Base-by-base conservation (phyloP, 2,113 vertebrate genomes). In the Sula dactylatra region DNA sequence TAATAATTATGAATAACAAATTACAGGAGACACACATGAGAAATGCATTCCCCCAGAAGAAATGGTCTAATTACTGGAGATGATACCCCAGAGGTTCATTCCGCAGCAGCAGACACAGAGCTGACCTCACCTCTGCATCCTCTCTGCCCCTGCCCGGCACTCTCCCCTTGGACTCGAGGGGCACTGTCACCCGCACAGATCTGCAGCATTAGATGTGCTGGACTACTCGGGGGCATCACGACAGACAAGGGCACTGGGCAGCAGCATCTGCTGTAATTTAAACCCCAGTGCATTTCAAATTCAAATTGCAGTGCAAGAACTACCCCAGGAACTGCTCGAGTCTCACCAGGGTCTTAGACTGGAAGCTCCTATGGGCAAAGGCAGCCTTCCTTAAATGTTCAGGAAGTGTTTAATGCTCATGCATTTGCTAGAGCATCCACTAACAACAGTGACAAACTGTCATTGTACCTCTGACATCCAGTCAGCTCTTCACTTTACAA, bases 401-500 rank as follows among this genome's bases (percentile, higher is more conserved):
- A 5, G 64, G 47, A 93, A 73, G 47, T 4, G n/a, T 76, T 87
- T 50, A 62, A 77, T 18, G 71, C 34, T 85, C 16, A 20, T 6
- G 54, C 52, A 52, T 82, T 79, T 91, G 81, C 65, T 82, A 72
- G 44, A 93, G 82, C 84, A 71, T 9, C 61, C 65, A 54, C 83
- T 31, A 71, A 61, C n/a, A 58, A 22, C 62, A 62, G 64, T 56
- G 84, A 95, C 74, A 93, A 85, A 40, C 78, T 77, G 78, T 54
- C 93, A 59, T 2, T 20, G 50, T 10, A 54, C 65, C 77, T 70
- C 64, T 6, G 56, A 55, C 82, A 77, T 8, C 69, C 74, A 82
- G 34, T 40, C 38, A 90, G 74, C 79, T 93, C 79, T 67, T 88
- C 54, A 24, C 24, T 77, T 90, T 70, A 90, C 17, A 86, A 96